Evolutionary conservation across 2,113 vertebrate genomes (phyloP), one percentile per base, ranked within the genome.

Genomic region (Potamarius usumacintae): DNA sequence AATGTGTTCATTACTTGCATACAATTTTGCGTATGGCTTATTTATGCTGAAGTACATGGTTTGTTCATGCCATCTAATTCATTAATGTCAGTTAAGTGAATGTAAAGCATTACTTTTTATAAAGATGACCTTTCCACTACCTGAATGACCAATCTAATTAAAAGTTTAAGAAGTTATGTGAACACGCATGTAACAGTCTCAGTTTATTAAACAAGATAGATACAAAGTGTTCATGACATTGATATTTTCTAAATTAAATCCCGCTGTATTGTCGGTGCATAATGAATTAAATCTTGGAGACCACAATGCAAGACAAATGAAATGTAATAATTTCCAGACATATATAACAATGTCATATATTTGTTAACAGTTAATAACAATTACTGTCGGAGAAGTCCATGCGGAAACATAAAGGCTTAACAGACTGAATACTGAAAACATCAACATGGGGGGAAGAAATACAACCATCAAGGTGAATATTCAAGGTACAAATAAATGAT

Each of bases 311-410:
- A 95, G 94, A 96, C 95, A 95, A 91, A 92, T 76, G 93, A 93
- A 93, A 90, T 79, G 17, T 55, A 95, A 95, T 95, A 94, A 91
- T 94, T 96, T 95, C 97, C 96, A 96, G 95, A 94, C 94, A 95
- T 96, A 96, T 93, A 93, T 95, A 96, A 96, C 96, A 95, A 96
- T 96, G 96, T 94, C 94, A 96, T 94, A 93, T 94, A 95, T 94
- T 93, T 93, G 94, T 96, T 96, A 97, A 97, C 96, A 95, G 95
- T 95, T 96, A 95, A 94, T 94, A 96, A 96, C 96, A 96, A 94
- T 42, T 97, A 98, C 97, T 96, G 97, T 97, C 97, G 96, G 91
- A 90, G 93, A 96, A 96, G 95, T 96, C 96, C 97, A 97, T 97
- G 97, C 96, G 91, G 90, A 93, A 94, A 94, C 95, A 96, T 94